Evolutionary conservation across 1,140 invertebrate species (phyloP).

Genomic region (Limonius californicus): DNA sequence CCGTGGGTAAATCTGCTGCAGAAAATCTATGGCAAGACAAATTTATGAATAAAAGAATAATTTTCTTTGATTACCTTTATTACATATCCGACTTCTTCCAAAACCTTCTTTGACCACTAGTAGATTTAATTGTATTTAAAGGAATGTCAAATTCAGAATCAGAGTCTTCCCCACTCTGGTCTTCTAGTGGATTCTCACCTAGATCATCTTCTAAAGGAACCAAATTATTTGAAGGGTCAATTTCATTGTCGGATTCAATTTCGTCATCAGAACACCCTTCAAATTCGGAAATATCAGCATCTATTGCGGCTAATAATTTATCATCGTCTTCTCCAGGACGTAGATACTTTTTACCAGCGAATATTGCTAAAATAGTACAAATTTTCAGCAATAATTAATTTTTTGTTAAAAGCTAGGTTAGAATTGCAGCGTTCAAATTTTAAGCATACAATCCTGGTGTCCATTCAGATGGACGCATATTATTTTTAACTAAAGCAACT

Average conservation of each 20-base stretch:
- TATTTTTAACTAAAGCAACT: too few species aligned
- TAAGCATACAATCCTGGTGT: too few species aligned
- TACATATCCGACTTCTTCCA: too few species aligned
- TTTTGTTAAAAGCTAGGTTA: background rate
- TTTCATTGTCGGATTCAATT: background rate
- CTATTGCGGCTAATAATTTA: constrained; percentile 9
- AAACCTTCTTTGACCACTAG: background rate
- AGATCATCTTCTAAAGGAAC: background rate
- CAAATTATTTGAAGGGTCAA: background rate
- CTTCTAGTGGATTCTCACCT: background rate
- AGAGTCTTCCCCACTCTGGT: too few species aligned
- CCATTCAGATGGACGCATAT: too few species aligned
- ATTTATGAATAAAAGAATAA: background rate
- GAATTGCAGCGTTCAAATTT: background rate
- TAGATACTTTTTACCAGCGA: background rate
- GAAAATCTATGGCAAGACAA: background rate
- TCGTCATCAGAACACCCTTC: background rate
- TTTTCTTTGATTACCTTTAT: background rate
- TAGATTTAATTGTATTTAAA: background rate
- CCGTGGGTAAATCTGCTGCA: background rate
- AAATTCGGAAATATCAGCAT: constrained; percentile 17
- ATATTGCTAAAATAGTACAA: background rate
- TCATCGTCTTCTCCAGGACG: constrained; percentile 17
- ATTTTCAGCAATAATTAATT: too few species aligned
- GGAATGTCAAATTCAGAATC: constrained; percentile 8